Conservation (phyloP, 2,113 vertebrate species). For the Argyrosomus japonicus region DNA sequence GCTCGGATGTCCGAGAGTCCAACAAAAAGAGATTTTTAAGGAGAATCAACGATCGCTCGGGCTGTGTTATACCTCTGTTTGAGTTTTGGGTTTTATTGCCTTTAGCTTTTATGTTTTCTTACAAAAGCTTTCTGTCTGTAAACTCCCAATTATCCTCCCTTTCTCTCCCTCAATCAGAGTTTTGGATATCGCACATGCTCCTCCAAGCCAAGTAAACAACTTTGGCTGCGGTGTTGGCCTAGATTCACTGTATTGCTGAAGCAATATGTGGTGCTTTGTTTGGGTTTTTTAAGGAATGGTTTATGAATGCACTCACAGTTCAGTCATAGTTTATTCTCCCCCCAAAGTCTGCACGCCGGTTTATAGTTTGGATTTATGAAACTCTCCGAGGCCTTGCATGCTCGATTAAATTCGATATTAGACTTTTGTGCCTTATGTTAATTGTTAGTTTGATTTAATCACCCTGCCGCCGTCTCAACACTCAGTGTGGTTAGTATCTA, state of each 20-base stretch:
- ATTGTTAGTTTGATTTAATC: slow-evolving; percentile 44
- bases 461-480: slow-evolving; percentile 11
- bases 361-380: slow-evolving; percentile 48
- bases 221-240: slow-evolving; percentile 76
- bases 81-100: slow-evolving; percentile 55
- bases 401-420: slow-evolving; percentile 25
- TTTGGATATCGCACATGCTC: slow-evolving; percentile 69
- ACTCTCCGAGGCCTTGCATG: slow-evolving; percentile 5
- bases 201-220: slow-evolving; percentile 77
- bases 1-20: slow-evolving; percentile 18
- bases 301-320: slow-evolving; percentile 73
- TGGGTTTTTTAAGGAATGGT: slow-evolving; percentile 69
- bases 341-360: slow-evolving; percentile 31
- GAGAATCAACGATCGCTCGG: neutral
- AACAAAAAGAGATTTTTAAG: slow-evolving; percentile 16
- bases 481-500: slow-evolving; percentile 6
- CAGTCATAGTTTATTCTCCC: slow-evolving; percentile 67
- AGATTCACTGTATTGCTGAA: slow-evolving; percentile 69
- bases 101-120: slow-evolving; percentile 56
- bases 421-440: slow-evolving; percentile 28
- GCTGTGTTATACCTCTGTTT: slow-evolving; percentile 17
- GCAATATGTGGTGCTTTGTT: slow-evolving; percentile 70
- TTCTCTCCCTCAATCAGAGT: slow-evolving; percentile 69
- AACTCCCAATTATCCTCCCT: slow-evolving; percentile 72
- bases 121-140: slow-evolving; percentile 71